These are phyloP conservation scores for Pollenia amentaria DNA, from an alignment of 2,888 invertebrate genomes.

Conservation along the genomic window DNA sequence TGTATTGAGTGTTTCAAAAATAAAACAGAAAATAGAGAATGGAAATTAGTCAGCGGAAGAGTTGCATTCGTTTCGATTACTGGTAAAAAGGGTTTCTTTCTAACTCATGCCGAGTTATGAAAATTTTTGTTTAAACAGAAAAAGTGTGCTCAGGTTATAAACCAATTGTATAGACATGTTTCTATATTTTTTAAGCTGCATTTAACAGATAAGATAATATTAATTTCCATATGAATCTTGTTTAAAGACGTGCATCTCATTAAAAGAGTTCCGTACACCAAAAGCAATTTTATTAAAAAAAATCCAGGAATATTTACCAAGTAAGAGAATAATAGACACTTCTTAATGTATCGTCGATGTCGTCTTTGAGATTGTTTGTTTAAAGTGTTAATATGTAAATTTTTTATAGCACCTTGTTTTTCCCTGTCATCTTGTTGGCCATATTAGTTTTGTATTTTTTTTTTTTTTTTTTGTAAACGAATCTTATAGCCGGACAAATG, in stretches of 20 bases:
- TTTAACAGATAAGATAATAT: not conserved
- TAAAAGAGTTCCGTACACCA: no score
- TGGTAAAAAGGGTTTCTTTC: slow-evolving; percentile 26
- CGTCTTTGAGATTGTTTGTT: not conserved
- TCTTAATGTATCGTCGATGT: not conserved
- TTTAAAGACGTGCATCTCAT: no score
- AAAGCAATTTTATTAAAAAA: no score
- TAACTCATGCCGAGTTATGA: slow-evolving; percentile 62
- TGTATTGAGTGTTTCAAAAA: slow-evolving; percentile 19
- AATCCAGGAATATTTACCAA: not conserved
- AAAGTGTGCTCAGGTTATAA: slow-evolving; percentile 52
- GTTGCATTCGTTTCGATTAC: slow-evolving; percentile 4
- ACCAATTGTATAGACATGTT: slow-evolving; percentile 27
- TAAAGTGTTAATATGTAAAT: slow-evolving; percentile 65
- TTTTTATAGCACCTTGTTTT: slow-evolving; percentile 38
- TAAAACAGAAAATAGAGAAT: slow-evolving; percentile 18
- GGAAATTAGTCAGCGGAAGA: slow-evolving; percentile 2
- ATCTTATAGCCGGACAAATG: slow-evolving; percentile 22
- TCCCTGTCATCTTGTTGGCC: not conserved
- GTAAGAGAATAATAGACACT: not conserved
- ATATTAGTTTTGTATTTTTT: not conserved
- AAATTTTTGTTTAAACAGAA: slow-evolving; percentile 9
- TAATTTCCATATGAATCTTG: not conserved
- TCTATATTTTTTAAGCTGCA: slow-evolving; percentile 4
- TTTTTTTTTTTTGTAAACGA: slow-evolving; percentile 4